These are phyloP conservation scores for Zaprionus obscuricornis DNA, from an alignment of 2,888 invertebrate species.

Conservation along the genomic window DNA sequence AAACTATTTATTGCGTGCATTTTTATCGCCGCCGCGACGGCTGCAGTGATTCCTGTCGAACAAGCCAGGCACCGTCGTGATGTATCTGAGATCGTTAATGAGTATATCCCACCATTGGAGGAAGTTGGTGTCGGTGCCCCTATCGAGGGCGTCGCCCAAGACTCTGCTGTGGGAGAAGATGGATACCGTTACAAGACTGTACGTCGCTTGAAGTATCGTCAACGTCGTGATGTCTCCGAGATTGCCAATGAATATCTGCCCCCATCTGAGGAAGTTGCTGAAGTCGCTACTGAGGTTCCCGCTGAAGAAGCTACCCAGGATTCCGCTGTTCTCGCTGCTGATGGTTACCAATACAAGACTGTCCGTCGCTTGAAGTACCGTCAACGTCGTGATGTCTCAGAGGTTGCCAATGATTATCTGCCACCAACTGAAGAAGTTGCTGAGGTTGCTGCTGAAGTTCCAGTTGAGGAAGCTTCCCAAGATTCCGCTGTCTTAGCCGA, in stretches of 20 bases:
- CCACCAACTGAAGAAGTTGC: conserved; percentile 22
- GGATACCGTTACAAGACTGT: conserved; percentile 57
- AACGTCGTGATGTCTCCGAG: conserved; percentile 51
- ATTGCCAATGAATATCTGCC: conserved; percentile 37
- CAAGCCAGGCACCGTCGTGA: conserved; percentile 78
- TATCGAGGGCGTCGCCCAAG: conserved; percentile 20
- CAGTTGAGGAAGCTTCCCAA: conserved; percentile 26
- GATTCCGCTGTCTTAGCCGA: conserved; percentile 44
- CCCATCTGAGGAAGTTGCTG: conserved; percentile 34
- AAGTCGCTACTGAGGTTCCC: conserved; percentile 32
- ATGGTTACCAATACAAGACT: conserved; percentile 57
- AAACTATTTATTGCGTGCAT: conserved; percentile 71
- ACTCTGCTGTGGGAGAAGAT: conserved; percentile 33
- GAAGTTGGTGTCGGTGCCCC: conserved; percentile 25
- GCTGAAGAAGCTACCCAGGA: conserved; percentile 25
- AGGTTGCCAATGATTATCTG: conserved; percentile 25
- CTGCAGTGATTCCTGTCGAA: conserved; percentile 78
- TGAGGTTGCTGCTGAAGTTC: conserved; percentile 19
- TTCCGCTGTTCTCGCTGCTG: conserved; percentile 37
- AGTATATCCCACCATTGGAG: conserved; percentile 68
- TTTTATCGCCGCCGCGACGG: conserved; percentile 72
- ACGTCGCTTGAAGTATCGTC: conserved; percentile 46
- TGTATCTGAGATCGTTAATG: conserved; percentile 67
- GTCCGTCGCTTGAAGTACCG: conserved; percentile 53
- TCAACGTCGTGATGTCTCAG: conserved; percentile 53